Percentiles rank a stretch among this genome's conserved stretches.
Conservation (phyloP, 2,113 vertebrate genomes). For the Hydropotes inermis region DNA sequence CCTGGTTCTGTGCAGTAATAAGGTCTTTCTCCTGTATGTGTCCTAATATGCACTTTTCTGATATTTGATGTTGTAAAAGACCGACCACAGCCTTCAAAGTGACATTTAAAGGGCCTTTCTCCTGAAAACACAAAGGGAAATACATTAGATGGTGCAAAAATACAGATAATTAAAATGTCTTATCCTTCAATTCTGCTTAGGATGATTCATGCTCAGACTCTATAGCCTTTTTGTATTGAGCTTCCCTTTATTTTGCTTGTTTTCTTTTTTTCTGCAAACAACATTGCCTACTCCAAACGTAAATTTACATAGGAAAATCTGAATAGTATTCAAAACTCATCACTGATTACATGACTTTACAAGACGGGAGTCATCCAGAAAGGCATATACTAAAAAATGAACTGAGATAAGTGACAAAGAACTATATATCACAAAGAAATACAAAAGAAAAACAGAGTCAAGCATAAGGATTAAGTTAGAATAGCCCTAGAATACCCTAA, state of each 20-base stretch:
- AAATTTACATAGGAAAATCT: conserved; percentile 23
- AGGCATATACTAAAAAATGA: background rate
- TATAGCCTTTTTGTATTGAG: background rate
- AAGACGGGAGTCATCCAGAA: background rate
- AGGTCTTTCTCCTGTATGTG: conserved; percentile 97
- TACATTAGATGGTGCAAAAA: conserved; percentile 13
- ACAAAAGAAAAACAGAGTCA: background rate
- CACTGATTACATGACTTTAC: background rate
- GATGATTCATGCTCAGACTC: background rate
- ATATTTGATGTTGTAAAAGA: conserved; percentile 99
- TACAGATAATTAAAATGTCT: background rate
- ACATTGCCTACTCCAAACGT: background rate
- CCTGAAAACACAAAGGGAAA: conserved; percentile 81
- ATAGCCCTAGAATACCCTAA: background rate
- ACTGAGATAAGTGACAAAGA: background rate
- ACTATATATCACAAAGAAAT: background rate
- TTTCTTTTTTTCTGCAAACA: background rate
- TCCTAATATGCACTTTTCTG: conserved; percentile 98
- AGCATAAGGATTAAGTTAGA: background rate
- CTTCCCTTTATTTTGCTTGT: background rate
- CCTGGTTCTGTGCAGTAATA: conserved; percentile 98
- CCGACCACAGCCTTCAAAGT: conserved; percentile 95
- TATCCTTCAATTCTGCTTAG: background rate
- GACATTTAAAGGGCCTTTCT: conserved; percentile 98
- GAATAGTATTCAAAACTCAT: background rate